Base-by-base conservation (phyloP, 2,797 vertebrate genomes). In the Cyprinella venusta region DNA sequence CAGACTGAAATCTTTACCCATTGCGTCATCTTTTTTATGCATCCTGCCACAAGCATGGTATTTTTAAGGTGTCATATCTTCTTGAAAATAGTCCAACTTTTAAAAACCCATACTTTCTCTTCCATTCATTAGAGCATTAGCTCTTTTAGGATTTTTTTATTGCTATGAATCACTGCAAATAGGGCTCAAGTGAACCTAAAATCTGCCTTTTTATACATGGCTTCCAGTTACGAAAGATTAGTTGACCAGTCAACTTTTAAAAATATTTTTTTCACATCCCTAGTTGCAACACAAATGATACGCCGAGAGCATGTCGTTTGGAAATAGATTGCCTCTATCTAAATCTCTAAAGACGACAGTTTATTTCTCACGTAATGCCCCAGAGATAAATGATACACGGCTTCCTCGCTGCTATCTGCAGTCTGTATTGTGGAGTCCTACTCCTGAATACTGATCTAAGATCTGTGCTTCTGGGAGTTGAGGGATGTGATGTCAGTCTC, bases 261-360 rank as follows among this genome's bases (percentile, higher is more conserved):
- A 76, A 76, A 26, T 76, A 76, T 42, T 76, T 76, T 30, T 42
- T 76, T 15, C 15, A 61, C 74, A 61, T 65, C 45, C 30, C 45
- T 74, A 69, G 26, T 38, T 26, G n/a, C 76, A 68, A 54, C 65
- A 78, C 61, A 30, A 61, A 24, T 52, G 40, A 67, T 33, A 56
- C 56, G 52, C 72, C 54, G 45, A 42, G 48, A 30, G 64, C 38
- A 68, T 75, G 67, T 68, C 68, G 71, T 18, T 67, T 68, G 72
- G 61, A 56, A 78, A 64, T 71, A 70, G 69, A 81, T 67, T 54
- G 81, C 75, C 76, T 8, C 75, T 65, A 76, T 81, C 74, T 81
- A 50, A 80, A 18, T 61, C 78, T 84, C 82, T 67, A 30, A 86
- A 84, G 76, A 72, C 72, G 78, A 81, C 78, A 65, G 82, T 81